Evolutionary conservation across 2,113 vertebrate species (phyloP).

Genomic region (Elephantulus edwardii): DNA sequence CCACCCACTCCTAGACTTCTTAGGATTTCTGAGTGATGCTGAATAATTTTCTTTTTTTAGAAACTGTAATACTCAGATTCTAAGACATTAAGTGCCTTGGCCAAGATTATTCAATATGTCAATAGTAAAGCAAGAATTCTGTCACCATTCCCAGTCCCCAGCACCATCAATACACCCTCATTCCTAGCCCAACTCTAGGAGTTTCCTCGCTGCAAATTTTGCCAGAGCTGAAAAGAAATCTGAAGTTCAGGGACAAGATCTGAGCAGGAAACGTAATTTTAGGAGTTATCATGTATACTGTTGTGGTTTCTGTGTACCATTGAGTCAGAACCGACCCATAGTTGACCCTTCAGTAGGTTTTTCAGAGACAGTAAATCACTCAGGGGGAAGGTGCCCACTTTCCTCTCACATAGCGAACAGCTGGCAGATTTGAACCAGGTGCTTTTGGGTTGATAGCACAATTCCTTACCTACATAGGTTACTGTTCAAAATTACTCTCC

Average conservation of each 20-base stretch:
- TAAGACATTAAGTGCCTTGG: neutral
- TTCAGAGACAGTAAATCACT: no score
- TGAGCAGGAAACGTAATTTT: neutral
- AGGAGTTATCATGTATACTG: neutral
- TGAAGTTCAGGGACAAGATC: neutral
- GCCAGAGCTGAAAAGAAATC: neutral
- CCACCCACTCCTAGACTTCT: neutral
- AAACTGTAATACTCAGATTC: neutral
- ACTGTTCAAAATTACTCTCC: no score
- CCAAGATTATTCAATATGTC: neutral
- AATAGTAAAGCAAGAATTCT: neutral
- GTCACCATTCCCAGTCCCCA: neutral
- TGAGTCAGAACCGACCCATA: no score
- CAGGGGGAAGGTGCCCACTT: no score
- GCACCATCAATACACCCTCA: neutral
- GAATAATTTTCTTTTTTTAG: neutral
- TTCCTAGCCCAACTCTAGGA: neutral
- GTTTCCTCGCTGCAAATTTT: neutral
- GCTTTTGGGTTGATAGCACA: no score
- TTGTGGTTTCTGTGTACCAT: no score
- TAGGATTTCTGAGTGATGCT: neutral
- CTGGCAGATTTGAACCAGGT: no score
- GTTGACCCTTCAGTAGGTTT: no score
- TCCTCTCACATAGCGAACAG: no score
- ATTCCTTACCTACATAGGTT: no score